Percentiles rank a stretch among this genome's conserved stretches.
These are phyloP conservation scores for Hippolais icterina DNA, from an alignment of 2,113 vertebrate species.

Conservation along the genomic window DNA sequence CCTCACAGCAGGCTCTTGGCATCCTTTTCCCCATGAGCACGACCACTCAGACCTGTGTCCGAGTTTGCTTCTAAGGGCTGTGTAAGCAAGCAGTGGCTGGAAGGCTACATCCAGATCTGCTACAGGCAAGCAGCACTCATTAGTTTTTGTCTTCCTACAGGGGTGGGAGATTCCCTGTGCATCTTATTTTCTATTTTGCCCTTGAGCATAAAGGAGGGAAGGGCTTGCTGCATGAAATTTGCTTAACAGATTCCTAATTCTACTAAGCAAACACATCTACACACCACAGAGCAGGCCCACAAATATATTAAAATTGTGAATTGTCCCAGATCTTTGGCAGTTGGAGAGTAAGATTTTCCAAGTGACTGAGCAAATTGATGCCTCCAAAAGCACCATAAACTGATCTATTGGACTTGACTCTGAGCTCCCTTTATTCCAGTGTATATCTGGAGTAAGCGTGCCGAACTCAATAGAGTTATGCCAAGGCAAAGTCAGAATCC, in stretches of 20 bases:
- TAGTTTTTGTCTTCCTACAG: neutral
- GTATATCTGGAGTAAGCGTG: neutral
- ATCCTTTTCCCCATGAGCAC: neutral
- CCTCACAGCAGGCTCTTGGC: neutral
- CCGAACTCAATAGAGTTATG: neutral
- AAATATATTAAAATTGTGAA: slow-evolving; percentile 18
- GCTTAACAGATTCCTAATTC: slow-evolving; percentile 27
- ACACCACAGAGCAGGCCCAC: neutral
- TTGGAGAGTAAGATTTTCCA: slow-evolving; percentile 27
- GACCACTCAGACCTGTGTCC: neutral
- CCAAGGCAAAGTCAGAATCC: neutral
- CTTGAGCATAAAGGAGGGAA: neutral
- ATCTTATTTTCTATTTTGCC: neutral
- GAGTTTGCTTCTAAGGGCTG: neutral
- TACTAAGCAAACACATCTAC: slow-evolving; percentile 20
- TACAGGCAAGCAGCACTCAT: neutral
- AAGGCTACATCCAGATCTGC: neutral
- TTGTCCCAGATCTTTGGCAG: neutral
- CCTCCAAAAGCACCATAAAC: slow-evolving; percentile 4
- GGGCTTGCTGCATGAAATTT: neutral
- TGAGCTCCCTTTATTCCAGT: neutral
- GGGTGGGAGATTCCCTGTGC: neutral
- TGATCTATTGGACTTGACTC: slow-evolving; percentile 1
- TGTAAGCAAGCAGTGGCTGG: neutral
- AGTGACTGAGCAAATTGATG: slow-evolving; percentile 27